phyloP scores from a whole-genome alignment of 1,140 invertebrate species.

The Steinernema feltiae region DNA sequence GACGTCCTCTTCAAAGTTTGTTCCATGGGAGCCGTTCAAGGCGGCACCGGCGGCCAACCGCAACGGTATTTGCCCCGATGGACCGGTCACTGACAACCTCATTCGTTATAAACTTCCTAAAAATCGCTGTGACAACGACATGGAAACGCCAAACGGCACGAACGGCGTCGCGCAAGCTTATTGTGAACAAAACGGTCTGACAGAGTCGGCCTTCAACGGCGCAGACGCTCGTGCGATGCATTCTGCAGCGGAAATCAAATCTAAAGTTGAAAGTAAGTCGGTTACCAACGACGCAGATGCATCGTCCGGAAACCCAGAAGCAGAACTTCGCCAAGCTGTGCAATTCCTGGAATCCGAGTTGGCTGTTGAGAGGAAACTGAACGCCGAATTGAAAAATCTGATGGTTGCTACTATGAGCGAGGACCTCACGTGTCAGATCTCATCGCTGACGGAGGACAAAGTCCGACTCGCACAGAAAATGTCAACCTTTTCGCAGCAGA shows the following conservation, averaged over 20 bases:
- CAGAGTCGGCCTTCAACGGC: too few relatives aligned
- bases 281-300: not conserved
- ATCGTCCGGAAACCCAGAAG: not conserved
- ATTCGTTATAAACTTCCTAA: slow-evolving; percentile 9
- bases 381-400: slow-evolving; percentile 13
- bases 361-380: not conserved
- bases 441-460: slow-evolving; percentile 19
- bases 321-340: not conserved
- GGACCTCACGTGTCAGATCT: slow-evolving; percentile 18
- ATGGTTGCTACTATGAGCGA: slow-evolving; percentile 14
- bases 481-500: slow-evolving; percentile 8
- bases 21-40: slow-evolving; percentile 23
- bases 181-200: too few relatives aligned
- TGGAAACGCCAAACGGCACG: not conserved
- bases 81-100: not conserved
- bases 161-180: not conserved
- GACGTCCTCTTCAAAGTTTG: slow-evolving; percentile 21
- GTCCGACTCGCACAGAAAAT: slow-evolving; percentile 12
- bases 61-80: not conserved
- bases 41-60: slow-evolving; percentile 4
- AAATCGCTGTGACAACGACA: not conserved
- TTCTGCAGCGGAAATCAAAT: too few relatives aligned
- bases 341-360: not conserved
- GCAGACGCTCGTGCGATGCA: too few relatives aligned
- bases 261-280: too few relatives aligned